These are phyloP conservation scores for Cheilosia soror DNA, from an alignment of 2,888 invertebrate genomes.

Conservation along the genomic window DNA sequence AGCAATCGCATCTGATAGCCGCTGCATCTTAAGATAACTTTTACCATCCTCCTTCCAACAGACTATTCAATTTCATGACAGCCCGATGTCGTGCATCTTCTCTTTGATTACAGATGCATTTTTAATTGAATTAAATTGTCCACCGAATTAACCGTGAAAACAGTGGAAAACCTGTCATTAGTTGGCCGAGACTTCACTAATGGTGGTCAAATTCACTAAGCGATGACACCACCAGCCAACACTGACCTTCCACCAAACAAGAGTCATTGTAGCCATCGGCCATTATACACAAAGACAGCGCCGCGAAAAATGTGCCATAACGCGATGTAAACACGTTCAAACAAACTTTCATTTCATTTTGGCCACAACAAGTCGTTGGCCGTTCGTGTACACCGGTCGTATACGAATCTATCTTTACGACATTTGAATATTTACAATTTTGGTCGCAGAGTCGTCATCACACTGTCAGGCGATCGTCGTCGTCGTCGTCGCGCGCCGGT, in stretches of 20 bases:
- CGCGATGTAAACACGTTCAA: slow-evolving; percentile 39
- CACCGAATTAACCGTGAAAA: slow-evolving; percentile 47
- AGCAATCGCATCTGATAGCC: slow-evolving; percentile 25
- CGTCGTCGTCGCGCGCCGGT: not conserved
- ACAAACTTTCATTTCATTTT: slow-evolving; percentile 64
- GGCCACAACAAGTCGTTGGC: slow-evolving; percentile 63
- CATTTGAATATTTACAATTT: slow-evolving; percentile 68
- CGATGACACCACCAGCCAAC: slow-evolving; percentile 57
- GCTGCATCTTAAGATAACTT: slow-evolving; percentile 58
- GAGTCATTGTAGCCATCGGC: slow-evolving; percentile 60
- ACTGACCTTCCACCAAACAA: slow-evolving; percentile 69
- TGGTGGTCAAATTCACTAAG: slow-evolving; percentile 9
- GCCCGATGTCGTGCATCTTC: slow-evolving; percentile 1
- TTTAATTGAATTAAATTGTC: slow-evolving; percentile 32
- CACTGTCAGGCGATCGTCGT: not conserved
- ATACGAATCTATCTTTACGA: slow-evolving; percentile 34
- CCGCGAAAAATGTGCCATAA: slow-evolving; percentile 34
- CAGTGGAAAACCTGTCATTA: slow-evolving; percentile 4
- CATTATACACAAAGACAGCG: not conserved
- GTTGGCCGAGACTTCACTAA: not conserved
- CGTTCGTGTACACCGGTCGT: slow-evolving; percentile 26
- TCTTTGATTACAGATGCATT: slow-evolving; percentile 13
- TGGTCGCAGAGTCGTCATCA: slow-evolving; percentile 31
- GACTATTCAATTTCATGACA: slow-evolving; percentile 38
- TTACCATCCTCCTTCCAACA: slow-evolving; percentile 28